phyloP scores from a whole-genome alignment of 2,113 vertebrate species.

The Scomber scombrus region DNA sequence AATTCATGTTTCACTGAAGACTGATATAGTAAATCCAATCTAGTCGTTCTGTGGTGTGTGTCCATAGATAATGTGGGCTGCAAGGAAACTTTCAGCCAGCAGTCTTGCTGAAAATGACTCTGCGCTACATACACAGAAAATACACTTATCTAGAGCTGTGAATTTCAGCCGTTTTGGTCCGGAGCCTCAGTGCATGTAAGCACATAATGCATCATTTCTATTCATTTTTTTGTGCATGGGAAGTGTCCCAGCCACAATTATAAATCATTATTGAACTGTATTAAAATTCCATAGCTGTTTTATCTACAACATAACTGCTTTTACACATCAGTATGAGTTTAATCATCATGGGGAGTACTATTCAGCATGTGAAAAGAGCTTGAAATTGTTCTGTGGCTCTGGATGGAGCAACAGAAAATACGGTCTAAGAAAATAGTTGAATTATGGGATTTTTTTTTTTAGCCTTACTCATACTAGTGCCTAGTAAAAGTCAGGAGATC shows the following conservation, averaged over 20 bases:
- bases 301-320: constrained; percentile 1
- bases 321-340: constrained; percentile 5
- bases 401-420: background rate
- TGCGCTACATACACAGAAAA: background rate
- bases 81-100: constrained; percentile 27
- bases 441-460: no score
- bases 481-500: constrained; percentile 35
- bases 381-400: background rate
- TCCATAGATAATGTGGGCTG: constrained; percentile 47
- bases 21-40: constrained; percentile 67
- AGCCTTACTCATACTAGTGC: background rate
- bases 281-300: constrained; percentile 16
- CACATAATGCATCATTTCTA: constrained; percentile 26
- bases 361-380: background rate
- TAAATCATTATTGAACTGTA: constrained; percentile 16
- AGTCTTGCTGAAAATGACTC: constrained; percentile 23
- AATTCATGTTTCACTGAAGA: constrained; percentile 64
- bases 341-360: background rate
- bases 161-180: background rate
- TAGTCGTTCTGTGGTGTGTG: constrained; percentile 25
- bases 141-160: background rate
- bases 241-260: constrained; percentile 17
- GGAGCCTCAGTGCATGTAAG: background rate
- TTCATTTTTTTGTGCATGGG: background rate
- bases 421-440: background rate